phyloP scores from a whole-genome alignment of 2,113 vertebrate species.

The Oryctolagus cuniculus region mOryCun1.1 NC_091432.1:194985001-194985500 shows the following conservation, averaged over 20 bases:
- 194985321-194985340: too few relatives aligned
- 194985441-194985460: too few relatives aligned
- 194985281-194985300: too few relatives aligned
- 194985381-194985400: too few relatives aligned
- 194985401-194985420: too few relatives aligned
- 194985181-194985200: not conserved
- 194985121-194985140: not conserved
- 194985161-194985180: not conserved
- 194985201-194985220: not conserved
- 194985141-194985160: not conserved
- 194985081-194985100: not conserved
- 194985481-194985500: too few relatives aligned
- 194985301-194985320: too few relatives aligned
- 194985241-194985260: not conserved
- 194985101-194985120: not conserved
- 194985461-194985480: too few relatives aligned
- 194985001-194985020: not conserved
- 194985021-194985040: slow-evolving; percentile 52
- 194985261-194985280: too few relatives aligned
- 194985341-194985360: too few relatives aligned
- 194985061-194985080: not conserved
- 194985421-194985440: too few relatives aligned
- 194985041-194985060: slow-evolving; percentile 32
- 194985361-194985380: too few relatives aligned
- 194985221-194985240: not conserved